Base-by-base conservation (phyloP, 2,888 invertebrate species). In the Heliconius sara region DNA sequence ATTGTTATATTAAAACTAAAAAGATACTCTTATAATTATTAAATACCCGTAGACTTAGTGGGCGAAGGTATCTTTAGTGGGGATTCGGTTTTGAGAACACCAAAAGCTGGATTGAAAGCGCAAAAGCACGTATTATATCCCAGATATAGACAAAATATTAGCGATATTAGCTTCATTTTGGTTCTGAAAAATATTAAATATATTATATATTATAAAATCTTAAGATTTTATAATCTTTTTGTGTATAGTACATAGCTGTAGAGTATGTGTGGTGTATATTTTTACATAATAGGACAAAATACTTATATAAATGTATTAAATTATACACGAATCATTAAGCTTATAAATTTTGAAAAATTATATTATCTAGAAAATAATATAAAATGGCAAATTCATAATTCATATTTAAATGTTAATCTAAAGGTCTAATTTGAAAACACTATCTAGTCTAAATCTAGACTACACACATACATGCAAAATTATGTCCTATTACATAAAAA, bases 401-500 rank as follows among this genome's bases (percentile, higher is more conserved):
- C 1, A n/a, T n/a, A n/a, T 60, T 19, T n/a, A 60, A 60, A 27
- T 27, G 2, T 65, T 65, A 16, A 27, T 2, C 13, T 65, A 13
- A 25, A 65, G 0, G 60, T 27, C 47, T 47, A 75, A 63, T 65
- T 47, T 27, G 25, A 43, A 16, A 57, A 43, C 19, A 63, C 19
- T 74, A 10, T 75, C 43, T 74, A 75, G 34, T 12, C 63, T 57
- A 16, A 27, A 68, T 78, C 30, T 52, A 71, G 47, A 71, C 43
- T 78, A 77, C 47, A 60, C 25, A 65, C 43, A 75, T 27, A 75
- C 76, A 80, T 65, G 65, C 75, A 75, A 65, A 43, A 34, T n/a
- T n/a, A 86, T 85, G 92, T 92, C 92, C 92, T 92, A 92, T 92
- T 89, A 91, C 89, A 91, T 87, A 89, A 90, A 90, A 89, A 76